Evolutionary conservation across 1,140 invertebrate species (phyloP).

Genomic region (Ooceraea biroi): DNA sequence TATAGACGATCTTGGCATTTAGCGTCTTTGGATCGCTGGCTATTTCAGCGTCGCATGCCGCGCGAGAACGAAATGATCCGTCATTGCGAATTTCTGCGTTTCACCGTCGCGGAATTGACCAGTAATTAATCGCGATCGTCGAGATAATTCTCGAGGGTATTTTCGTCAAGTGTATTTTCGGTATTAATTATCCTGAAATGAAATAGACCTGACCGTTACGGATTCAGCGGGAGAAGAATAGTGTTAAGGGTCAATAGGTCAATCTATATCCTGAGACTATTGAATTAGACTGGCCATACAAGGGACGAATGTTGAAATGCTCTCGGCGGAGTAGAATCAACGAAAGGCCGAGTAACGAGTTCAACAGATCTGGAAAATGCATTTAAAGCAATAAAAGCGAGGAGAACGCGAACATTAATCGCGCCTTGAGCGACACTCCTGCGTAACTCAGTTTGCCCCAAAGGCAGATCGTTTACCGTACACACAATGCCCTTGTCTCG

Average conservation of each 20-base stretch:
- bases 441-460: no score
- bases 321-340: not conserved
- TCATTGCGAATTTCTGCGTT: not conserved
- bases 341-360: not conserved
- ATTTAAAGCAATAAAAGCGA: no score
- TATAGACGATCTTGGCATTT: constrained; percentile 61
- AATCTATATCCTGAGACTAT: constrained; percentile 27
- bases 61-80: not conserved
- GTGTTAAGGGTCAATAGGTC: constrained; percentile 38
- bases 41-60: constrained; percentile 13
- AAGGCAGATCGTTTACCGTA: constrained; percentile 13
- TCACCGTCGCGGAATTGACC: not conserved
- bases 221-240: not conserved
- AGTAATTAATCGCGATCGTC: not conserved
- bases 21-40: constrained; percentile 3
- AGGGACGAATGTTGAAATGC: not conserved
- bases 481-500: constrained; percentile 18
- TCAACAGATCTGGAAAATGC: not conserved
- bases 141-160: no score
- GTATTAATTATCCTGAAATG: not conserved
- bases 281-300: not conserved
- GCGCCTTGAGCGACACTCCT: no score
- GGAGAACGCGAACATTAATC: no score
- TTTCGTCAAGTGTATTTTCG: not conserved
- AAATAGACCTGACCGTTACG: not conserved